Conservation (phyloP, 2,797 vertebrate species). For the Cottoperca gobio region DNA sequence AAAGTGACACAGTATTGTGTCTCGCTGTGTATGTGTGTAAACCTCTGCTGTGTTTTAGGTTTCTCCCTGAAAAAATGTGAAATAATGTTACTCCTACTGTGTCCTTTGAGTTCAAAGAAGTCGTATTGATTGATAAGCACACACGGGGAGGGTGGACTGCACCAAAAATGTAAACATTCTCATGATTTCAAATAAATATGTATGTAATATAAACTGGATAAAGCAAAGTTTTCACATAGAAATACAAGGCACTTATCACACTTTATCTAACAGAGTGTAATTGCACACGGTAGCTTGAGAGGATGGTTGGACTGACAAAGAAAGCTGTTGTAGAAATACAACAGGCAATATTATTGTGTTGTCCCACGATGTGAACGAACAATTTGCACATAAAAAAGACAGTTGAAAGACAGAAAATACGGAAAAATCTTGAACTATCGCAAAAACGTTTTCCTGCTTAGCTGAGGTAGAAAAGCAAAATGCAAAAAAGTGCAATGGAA, state of each 20-base stretch:
- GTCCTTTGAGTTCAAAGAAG: conserved; percentile 68
- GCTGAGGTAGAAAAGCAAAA: no score
- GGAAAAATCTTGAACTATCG: no score
- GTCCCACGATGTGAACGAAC: no score
- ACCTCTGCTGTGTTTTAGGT: conserved; percentile 48
- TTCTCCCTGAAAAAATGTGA: conserved; percentile 59
- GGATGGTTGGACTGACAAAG: neutral
- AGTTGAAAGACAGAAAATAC: no score
- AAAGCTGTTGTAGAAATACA: neutral
- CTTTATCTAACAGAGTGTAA: neutral
- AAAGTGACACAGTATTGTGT: conserved; percentile 62
- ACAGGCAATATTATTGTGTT: no score
- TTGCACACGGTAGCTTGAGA: neutral
- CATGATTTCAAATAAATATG: neutral
- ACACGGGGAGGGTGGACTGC: neutral
- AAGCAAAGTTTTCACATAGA: neutral
- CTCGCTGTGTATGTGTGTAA: conserved; percentile 55
- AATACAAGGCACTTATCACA: neutral
- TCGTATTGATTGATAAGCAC: conserved; percentile 42
- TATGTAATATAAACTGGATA: no score
- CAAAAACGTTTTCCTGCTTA: no score
- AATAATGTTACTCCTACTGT: conserved; percentile 55
- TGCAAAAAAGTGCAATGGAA: no score
- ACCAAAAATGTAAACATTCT: neutral
- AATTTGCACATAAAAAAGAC: no score